Base-by-base conservation (phyloP, 2,888 invertebrate species). In the Calephelis perditalis region DNA sequence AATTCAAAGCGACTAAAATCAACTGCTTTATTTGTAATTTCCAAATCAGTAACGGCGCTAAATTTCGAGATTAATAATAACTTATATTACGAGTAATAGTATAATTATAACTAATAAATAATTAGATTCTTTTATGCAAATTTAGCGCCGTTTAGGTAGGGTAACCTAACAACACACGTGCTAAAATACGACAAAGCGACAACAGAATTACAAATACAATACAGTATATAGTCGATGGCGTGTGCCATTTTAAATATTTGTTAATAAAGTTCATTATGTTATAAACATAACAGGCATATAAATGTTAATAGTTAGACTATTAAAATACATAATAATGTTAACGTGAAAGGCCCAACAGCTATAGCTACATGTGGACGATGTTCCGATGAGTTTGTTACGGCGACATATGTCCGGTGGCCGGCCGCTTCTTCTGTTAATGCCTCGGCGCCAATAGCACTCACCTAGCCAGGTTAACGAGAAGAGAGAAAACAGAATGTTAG, bases 391-490 rank as follows among this genome's bases (percentile, higher is more conserved):
- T 76, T 78, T 81, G 86, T 88, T 88, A 89, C 85, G 82, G 78
- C 81, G 84, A 76, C 81, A 71, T 69, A 75, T 73, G 73, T 74
- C 81, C 78, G 75, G 76, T 75, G 81, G 78, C 76, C 82, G 80
- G 78, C 80, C 82, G 78, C 79, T 72, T 75, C 86, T 84, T 78
- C 85, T 75, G 87, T 90, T 90, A 90, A 84, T 88, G 84, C 88
- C 86, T 81, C 89, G 80, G 82, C 87, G 91, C 91, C 91, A 93
- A 94, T 94, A 94, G 94, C 94, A 94, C 94, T 94, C 94, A 94
- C 94, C 94, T 94, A 94, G 92, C 92, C 93, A 91, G 92, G 92
- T 93, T 93, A 93, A 92, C 92, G 92, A 92, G 92, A 93, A 93
- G 92, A 92, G 92, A 92, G 91, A 92, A 92, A 93, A 93, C 92